These are phyloP conservation scores for Micromys minutus DNA, from an alignment of 2,113 vertebrate genomes.

Conservation along the genomic window DNA sequence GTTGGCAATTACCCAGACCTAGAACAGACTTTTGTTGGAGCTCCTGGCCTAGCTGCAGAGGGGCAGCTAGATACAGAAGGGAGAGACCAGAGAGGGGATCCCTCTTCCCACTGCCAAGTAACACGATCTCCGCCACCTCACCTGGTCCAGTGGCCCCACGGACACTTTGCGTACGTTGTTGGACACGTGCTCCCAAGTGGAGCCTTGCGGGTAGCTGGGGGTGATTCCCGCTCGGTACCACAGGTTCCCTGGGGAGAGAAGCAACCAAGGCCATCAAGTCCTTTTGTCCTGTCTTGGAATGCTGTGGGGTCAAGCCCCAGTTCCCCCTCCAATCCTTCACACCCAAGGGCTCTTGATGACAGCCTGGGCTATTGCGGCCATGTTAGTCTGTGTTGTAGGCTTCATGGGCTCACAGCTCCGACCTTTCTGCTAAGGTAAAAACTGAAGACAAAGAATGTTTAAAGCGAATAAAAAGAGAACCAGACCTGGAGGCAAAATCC, in stretches of 20 bases:
- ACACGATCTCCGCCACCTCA: constrained; percentile 40
- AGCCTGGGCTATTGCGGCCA: neutral
- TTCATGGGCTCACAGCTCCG: neutral
- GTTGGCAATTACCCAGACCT: constrained; percentile 99
- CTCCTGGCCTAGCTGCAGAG: rapidly evolving
- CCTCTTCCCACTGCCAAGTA: rapidly evolving
- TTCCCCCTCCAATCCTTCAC: too few species aligned
- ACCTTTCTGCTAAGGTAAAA: neutral
- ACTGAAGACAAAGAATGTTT: constrained; percentile 48
- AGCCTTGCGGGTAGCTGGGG: constrained; percentile 96
- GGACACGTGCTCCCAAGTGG: constrained; percentile 95
- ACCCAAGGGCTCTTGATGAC: neutral
- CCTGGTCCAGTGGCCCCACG: constrained; percentile 96
- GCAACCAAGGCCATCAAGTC: neutral
- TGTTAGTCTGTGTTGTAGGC: neutral
- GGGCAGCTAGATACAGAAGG: rapidly evolving
- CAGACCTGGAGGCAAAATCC: neutral
- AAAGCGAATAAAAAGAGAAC: neutral
- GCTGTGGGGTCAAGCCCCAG: neutral
- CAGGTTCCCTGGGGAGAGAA: constrained; percentile 73
- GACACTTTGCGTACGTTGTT: constrained; percentile 96
- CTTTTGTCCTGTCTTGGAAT: rapidly evolving
- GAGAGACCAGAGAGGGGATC: neutral
- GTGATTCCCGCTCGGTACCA: constrained; percentile 95
- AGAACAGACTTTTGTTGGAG: constrained; percentile 35